Base-by-base conservation (phyloP, 2,888 invertebrate genomes). In the Coremacera marginata region DNA sequence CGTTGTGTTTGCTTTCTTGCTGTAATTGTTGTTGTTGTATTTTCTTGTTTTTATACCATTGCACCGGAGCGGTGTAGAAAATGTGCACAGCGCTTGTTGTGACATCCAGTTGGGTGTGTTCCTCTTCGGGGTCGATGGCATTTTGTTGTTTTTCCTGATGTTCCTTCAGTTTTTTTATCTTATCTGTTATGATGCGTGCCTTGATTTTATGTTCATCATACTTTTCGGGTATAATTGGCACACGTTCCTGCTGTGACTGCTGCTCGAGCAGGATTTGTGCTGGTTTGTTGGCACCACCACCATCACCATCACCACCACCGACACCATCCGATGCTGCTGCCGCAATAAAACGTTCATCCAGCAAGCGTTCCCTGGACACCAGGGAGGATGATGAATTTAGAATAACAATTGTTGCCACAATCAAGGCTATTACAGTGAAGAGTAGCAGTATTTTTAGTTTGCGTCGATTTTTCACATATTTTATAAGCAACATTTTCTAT, bases 141-240 rank as follows among this genome's bases (percentile, higher is more conserved):
- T 82, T 82, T 68, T 83, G 84, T 60, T 84, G 83, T 63, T 83
- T 84, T 65, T 82, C 82, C 57, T 78, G 76, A 80, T 84, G 78
- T 27, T 83, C 77, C 49, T 85, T 88, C 70, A 89, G 80, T 77
- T 86, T 84, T 75, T 87, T 84, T 68, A 90, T 84, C 75, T 89
- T 89, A 62, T 86, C 88, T 78, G 87, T 85, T 68, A 89, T 88
- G 67, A 89, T 84, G 76, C 89, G 86, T 27, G 86, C 83, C 82
- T 88, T 89, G 34, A 89, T 82, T 81, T 87, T 87, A 52, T 85
- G 86, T 80, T 90, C 89, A 77, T 90, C 88, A 77, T 89, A 90
- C 79, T 89, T 89, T 79, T 90, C 90, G 7, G 88, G 88, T 81
- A 89, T 85, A 79, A 89, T 87, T 62, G 87, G 79, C 37, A 87